phyloP scores from a whole-genome alignment of 1,140 invertebrate species.

The Chymomyza costata region DNA sequence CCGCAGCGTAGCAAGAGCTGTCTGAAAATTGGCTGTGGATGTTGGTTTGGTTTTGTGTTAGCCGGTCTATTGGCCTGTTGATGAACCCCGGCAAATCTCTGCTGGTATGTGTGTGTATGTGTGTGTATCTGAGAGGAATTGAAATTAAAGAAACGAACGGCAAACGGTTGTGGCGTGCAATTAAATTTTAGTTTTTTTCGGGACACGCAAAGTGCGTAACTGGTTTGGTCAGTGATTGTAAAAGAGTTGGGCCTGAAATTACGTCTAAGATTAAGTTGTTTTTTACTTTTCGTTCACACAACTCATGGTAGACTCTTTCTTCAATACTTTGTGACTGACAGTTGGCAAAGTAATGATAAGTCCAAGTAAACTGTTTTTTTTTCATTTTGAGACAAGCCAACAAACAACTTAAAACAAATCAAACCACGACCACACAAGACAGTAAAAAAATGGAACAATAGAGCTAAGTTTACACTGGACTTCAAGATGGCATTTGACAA shows the following conservation, averaged over 20 bases:
- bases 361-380: too few species aligned
- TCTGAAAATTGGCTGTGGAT: conserved; percentile 46
- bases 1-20: conserved; percentile 29
- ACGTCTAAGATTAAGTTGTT: too few species aligned
- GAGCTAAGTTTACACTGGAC: too few species aligned
- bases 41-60: conserved; percentile 12
- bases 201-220: conserved; percentile 2
- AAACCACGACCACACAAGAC: conserved; percentile 63
- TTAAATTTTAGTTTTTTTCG: conserved; percentile 41
- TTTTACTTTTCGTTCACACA: too few species aligned
- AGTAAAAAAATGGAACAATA: too few species aligned
- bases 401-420: conserved; percentile 69
- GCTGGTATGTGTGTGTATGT: conserved; percentile 10
- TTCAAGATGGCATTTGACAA: too few species aligned
- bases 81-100: conserved; percentile 13
- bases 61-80: conserved; percentile 12
- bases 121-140: conserved; percentile 36
- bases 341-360: too few species aligned
- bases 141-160: conserved; percentile 57
- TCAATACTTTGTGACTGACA: too few species aligned
- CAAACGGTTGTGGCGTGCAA: conserved; percentile 56
- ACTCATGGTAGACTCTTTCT: too few species aligned
- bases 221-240: conserved; percentile 1
- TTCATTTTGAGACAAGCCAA: too few species aligned
- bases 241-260: too few species aligned